phyloP scores from a whole-genome alignment of 1,140 invertebrate genomes.

The Saccostrea glomerata region DNA sequence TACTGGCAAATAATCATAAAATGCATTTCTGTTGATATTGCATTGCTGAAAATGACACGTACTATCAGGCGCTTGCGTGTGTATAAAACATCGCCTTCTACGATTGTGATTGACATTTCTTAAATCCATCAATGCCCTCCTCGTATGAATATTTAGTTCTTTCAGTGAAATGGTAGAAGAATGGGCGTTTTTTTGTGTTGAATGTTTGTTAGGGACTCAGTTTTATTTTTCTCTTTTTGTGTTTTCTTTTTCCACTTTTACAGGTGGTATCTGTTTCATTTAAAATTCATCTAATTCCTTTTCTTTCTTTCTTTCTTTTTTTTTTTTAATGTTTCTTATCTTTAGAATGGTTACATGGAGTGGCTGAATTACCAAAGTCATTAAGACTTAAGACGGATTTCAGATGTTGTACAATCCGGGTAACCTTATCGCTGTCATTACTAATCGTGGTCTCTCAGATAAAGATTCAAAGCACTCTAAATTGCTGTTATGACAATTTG shows the following conservation, averaged over 20 bases:
- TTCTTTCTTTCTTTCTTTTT: background rate
- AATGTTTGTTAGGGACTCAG: background rate
- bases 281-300: background rate
- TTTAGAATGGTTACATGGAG: background rate
- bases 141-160: slow-evolving; percentile 21
- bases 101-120: slow-evolving; percentile 12
- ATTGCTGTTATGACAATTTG: slow-evolving; percentile 42
- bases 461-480: slow-evolving; percentile 23
- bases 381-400: background rate
- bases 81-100: slow-evolving; percentile 28
- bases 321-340: background rate
- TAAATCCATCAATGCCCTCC: slow-evolving; percentile 24
- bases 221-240: background rate
- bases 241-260: background rate
- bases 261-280: background rate
- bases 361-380: background rate
- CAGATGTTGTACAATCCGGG: slow-evolving; percentile 31
- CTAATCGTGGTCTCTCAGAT: slow-evolving; percentile 24
- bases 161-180: background rate
- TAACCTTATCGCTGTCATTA: background rate
- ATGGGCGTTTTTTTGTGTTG: background rate
- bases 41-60: slow-evolving; percentile 37
- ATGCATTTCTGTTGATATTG: slow-evolving; percentile 24
- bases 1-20: slow-evolving; percentile 37
- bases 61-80: slow-evolving; percentile 25